Base-by-base conservation (phyloP, 2,888 invertebrate species). In the Lottia scabra region DNA sequence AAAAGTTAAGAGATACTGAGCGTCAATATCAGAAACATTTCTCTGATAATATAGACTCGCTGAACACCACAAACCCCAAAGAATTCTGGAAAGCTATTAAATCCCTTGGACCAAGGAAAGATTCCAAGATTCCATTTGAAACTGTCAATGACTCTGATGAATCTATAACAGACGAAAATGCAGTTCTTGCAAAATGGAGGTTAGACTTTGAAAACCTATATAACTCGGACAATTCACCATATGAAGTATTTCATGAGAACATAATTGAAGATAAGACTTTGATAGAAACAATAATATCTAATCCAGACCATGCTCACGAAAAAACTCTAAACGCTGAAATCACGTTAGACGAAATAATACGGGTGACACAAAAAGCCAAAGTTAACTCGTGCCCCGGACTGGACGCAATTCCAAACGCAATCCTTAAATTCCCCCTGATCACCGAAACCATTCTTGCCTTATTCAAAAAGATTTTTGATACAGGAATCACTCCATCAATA, bases 361-460 rank as follows among this genome's bases (percentile, higher is more conserved):
- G n/a, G 16, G 48, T n/a, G n/a, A 56, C 19, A 56, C 19, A n/a
- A 19, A 56, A 23, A 23, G 19, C 56, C 10, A 56, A 23, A 23
- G 23, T 23, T n/a, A 56, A 56, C 19, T 56, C 56, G 13, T 19
- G 19, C 23, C 19, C 23, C 0, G 56, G 56, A 15, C 19, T 56
- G 19, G 56, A 56, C 56, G 19, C 12, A 30, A 23, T 67, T 19
- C 45, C 66, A 44, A 15, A 67, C 45, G 10, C n/a, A n/a, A 19
- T 45, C 12, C 67, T 67, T 67, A 67, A 67, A 67, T 30, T n/a
- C 19, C 16, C 43, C 16, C 19, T 27, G n/a, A 26, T 66, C n/a
- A 43, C 26, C 23, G 19, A 12, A 44, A 26, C 26, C 10, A 44
- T 66, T 3, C 15, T 19, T n/a, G n/a, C 10, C 27, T 44, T 66